These are phyloP conservation scores for Tiliacea aurago DNA, from an alignment of 2,888 invertebrate species.

Conservation along the genomic window DNA sequence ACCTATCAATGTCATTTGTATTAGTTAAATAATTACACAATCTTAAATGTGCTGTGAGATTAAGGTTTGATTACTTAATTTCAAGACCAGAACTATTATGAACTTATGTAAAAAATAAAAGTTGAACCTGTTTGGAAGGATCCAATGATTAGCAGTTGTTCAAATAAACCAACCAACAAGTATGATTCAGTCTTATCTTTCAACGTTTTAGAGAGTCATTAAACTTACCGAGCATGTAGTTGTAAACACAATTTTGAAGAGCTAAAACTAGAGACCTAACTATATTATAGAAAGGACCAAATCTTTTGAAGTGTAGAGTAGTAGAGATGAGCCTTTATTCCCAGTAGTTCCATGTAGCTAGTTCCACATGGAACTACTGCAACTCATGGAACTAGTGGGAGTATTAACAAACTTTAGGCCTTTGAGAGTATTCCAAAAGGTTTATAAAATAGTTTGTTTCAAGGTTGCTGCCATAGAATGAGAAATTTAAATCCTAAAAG, in stretches of 20 bases:
- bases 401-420: too few relatives aligned
- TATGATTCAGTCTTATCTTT: conserved; percentile 9
- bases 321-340: too few relatives aligned
- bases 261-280: background rate
- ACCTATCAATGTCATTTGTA: background rate
- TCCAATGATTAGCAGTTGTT: conserved; percentile 28
- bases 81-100: conserved; percentile 7
- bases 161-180: conserved; percentile 32
- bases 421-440: background rate
- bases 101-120: background rate
- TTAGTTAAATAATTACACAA: conserved; percentile 2
- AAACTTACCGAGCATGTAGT: background rate
- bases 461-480: background rate
- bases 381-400: too few relatives aligned
- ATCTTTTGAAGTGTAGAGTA: background rate
- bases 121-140: conserved; percentile 12
- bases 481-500: background rate
- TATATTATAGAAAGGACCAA: background rate
- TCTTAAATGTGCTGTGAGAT: background rate
- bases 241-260: conserved; percentile 19
- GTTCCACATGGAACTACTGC: too few relatives aligned
- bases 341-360: too few relatives aligned
- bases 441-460: background rate
- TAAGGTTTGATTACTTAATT: conserved; percentile 1
- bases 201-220: background rate